Evolutionary conservation across 2,888 invertebrate species (phyloP).

Genomic region (Drosophila lutescens): DNA sequence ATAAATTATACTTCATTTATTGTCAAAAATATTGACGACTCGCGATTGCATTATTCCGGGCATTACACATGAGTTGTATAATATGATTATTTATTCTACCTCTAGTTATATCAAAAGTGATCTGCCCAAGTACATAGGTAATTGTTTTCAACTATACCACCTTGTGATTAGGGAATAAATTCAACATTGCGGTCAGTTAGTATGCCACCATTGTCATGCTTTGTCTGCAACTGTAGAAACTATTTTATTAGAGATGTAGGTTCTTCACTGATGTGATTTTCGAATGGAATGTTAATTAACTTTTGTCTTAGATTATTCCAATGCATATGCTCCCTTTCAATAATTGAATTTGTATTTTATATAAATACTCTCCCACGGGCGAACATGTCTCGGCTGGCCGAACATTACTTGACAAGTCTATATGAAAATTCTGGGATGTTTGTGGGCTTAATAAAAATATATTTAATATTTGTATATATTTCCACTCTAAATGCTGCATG

Average conservation of each 20-base stretch:
- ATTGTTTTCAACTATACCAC: slow-evolving; percentile 20
- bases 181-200: slow-evolving; percentile 7
- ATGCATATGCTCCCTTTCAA: not conserved
- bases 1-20: slow-evolving; percentile 64
- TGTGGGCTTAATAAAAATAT: slow-evolving; percentile 35
- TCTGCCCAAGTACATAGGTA: slow-evolving; percentile 32
- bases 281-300: slow-evolving; percentile 18
- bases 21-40: slow-evolving; percentile 76
- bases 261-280: slow-evolving; percentile 7
- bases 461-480: slow-evolving; percentile 19
- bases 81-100: slow-evolving; percentile 37
- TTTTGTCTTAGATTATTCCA: not conserved
- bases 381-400: slow-evolving; percentile 38
- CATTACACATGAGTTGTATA: slow-evolving; percentile 49
- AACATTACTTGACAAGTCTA: not conserved
- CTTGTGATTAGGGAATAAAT: slow-evolving; percentile 11
- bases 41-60: slow-evolving; percentile 58
- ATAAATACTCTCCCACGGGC: slow-evolving; percentile 28
- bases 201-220: not conserved
- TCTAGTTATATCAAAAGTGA: slow-evolving; percentile 30
- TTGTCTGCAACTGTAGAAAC: slow-evolving; percentile 13
- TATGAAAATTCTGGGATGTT: slow-evolving; percentile 6
- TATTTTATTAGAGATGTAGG: slow-evolving; percentile 3
- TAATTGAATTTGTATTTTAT: not conserved
- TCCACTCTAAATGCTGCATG: slow-evolving; percentile 10